These are phyloP conservation scores for Sicus ferrugineus DNA, from an alignment of 2,888 invertebrate genomes.

Conservation along the genomic window DNA sequence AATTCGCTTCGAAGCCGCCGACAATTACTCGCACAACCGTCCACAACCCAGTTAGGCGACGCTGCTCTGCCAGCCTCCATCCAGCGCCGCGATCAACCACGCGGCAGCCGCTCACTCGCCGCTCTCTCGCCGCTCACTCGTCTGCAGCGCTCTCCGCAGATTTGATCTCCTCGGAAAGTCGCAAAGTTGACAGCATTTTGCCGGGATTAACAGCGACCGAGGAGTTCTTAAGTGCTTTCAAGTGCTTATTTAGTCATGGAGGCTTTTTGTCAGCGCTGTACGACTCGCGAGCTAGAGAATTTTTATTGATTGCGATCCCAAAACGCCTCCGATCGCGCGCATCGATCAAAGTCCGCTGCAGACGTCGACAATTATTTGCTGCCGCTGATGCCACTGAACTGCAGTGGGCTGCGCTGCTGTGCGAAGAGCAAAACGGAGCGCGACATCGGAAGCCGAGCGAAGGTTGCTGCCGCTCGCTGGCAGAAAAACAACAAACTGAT, in stretches of 20 bases:
- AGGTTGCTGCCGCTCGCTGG: too few species aligned
- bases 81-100: neutral
- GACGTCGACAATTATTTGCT: conserved; percentile 30
- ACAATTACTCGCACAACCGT: too few species aligned
- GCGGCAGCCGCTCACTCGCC: neutral
- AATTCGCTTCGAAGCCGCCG: neutral
- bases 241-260: conserved; percentile 13
- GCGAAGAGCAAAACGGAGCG: neutral
- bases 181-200: conserved; percentile 38
- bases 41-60: neutral
- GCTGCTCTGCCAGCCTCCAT: neutral
- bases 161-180: conserved; percentile 39
- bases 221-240: neutral
- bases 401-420: neutral
- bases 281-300: neutral
- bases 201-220: conserved; percentile 2
- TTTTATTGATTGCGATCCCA: neutral
- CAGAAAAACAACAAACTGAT: neutral
- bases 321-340: conserved; percentile 8
- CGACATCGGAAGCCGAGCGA: neutral
- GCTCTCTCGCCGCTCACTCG: too few species aligned
- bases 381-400: conserved; percentile 20
- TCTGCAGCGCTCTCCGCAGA: conserved; percentile 15
- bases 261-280: neutral
- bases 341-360: conserved; percentile 33